A percentile compares a stretch with the other conserved stretches of the same genome.
phyloP scores from a whole-genome alignment of 2,797 vertebrate species.

The Schizothorax lantsangensis region DNA sequence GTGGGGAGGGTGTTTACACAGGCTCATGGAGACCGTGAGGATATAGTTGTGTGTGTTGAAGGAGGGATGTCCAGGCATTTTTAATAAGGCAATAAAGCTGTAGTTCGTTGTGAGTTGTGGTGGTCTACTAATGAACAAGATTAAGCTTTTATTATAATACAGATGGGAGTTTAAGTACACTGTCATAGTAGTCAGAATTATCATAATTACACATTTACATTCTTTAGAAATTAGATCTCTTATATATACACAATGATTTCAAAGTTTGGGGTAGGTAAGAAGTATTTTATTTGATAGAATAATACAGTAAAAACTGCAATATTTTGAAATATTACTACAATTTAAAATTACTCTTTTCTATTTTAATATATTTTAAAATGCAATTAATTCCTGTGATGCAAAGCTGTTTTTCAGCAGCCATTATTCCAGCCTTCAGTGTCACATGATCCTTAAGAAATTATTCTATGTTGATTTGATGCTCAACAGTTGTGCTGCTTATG shows the following conservation, averaged over 20 bases:
- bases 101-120: conserved; percentile 50
- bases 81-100: conserved; percentile 65
- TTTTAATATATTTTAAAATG: neutral
- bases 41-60: conserved; percentile 47
- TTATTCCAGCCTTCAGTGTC: neutral
- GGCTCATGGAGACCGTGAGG: conserved; percentile 44
- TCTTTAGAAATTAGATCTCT: neutral
- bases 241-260: neutral
- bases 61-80: conserved; percentile 37
- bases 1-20: conserved; percentile 62
- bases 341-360: neutral
- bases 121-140: conserved; percentile 57
- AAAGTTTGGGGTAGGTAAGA: neutral
- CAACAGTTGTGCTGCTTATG: no score
- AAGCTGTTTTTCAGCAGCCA: neutral
- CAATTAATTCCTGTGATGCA: neutral
- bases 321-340: neutral
- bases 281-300: neutral
- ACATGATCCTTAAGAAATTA: neutral
- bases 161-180: neutral
- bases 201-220: neutral
- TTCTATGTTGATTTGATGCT: neutral
- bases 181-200: neutral
- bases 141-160: conserved; percentile 20
- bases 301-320: neutral